A percentile compares a stretch with the other conserved stretches of the same genome.
These are phyloP conservation scores for Prinia subflava DNA, from an alignment of 2,113 vertebrate species.

Conservation along the genomic window DNA sequence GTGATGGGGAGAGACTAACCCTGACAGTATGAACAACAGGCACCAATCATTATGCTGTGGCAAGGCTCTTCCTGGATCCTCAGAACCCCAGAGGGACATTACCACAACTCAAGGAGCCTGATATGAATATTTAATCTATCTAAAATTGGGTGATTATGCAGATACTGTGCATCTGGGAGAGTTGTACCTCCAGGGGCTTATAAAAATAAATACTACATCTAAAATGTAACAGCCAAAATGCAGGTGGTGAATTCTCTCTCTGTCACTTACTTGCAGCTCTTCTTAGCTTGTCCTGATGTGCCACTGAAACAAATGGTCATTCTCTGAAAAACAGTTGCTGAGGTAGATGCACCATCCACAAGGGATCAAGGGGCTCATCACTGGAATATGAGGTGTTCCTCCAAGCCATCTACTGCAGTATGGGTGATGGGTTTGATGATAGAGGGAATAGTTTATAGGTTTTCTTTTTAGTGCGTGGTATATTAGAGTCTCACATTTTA, in stretches of 20 bases:
- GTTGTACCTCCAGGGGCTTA: constrained; percentile 30
- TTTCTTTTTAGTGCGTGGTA: constrained; percentile 16
- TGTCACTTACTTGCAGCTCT: neutral
- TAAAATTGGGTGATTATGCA: constrained; percentile 70
- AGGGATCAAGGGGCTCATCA: neutral
- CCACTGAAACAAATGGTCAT: neutral
- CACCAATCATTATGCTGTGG: neutral
- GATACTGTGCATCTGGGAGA: constrained; percentile 56
- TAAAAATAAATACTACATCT: constrained; percentile 65
- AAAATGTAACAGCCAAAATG: constrained; percentile 26
- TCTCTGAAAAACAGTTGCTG: neutral
- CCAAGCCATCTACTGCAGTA: neutral
- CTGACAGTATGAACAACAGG: neutral
- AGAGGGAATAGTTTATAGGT: neutral
- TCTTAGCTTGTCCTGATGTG: neutral
- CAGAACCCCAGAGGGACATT: constrained; percentile 34
- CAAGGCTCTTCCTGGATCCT: constrained; percentile 6
- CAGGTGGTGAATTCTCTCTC: constrained; percentile 23
- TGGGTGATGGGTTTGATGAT: constrained; percentile 28
- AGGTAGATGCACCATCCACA: neutral
- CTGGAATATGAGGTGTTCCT: neutral
- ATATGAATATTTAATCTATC: constrained; percentile 66
- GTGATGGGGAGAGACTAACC: neutral
- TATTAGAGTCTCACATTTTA: constrained; percentile 46
- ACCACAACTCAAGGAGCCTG: constrained; percentile 40